Conservation (phyloP, 2,888 invertebrate species). For the Liodrosophila aerea region DNA sequence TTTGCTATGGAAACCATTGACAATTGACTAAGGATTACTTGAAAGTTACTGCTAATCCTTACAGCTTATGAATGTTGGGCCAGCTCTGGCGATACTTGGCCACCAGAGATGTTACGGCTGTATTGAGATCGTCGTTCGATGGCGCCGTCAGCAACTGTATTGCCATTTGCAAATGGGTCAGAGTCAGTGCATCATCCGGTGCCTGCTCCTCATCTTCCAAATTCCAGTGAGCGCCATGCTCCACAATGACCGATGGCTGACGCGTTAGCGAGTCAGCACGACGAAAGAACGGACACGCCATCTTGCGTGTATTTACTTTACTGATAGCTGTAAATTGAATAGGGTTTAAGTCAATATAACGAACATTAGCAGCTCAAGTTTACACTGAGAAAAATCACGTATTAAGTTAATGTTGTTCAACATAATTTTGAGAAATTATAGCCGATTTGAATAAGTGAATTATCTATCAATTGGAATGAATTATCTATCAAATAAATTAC, state of each 20-base stretch:
- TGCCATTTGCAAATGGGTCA: constrained; percentile 91
- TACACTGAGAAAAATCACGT: constrained; percentile 1
- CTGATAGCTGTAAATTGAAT: constrained; percentile 12
- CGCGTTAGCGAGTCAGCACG: constrained; percentile 80
- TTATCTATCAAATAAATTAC: too few relatives aligned
- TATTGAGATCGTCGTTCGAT: constrained; percentile 87
- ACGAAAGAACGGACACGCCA: constrained; percentile 82
- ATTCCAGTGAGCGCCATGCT: constrained; percentile 78
- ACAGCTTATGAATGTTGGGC: constrained; percentile 82
- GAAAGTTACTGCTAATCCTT: constrained; percentile 30
- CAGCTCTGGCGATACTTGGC: constrained; percentile 85
- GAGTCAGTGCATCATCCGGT: constrained; percentile 82
- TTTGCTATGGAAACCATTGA: constrained; percentile 65
- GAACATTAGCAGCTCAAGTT: constrained; percentile 11
- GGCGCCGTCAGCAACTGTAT: constrained; percentile 91
- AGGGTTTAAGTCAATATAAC: background rate
- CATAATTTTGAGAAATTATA: too few relatives aligned
- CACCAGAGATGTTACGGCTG: constrained; percentile 86
- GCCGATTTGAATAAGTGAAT: too few relatives aligned
- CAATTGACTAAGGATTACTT: background rate
- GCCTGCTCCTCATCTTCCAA: constrained; percentile 81
- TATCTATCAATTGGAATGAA: too few relatives aligned
- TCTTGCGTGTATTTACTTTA: constrained; percentile 60
- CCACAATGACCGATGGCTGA: constrained; percentile 80
- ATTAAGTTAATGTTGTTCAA: background rate